A percentile compares a stretch with the other conserved stretches of the same genome.
These are phyloP conservation scores for Elmis aenea DNA, from an alignment of 2,888 invertebrate species.

Conservation along the genomic window DNA sequence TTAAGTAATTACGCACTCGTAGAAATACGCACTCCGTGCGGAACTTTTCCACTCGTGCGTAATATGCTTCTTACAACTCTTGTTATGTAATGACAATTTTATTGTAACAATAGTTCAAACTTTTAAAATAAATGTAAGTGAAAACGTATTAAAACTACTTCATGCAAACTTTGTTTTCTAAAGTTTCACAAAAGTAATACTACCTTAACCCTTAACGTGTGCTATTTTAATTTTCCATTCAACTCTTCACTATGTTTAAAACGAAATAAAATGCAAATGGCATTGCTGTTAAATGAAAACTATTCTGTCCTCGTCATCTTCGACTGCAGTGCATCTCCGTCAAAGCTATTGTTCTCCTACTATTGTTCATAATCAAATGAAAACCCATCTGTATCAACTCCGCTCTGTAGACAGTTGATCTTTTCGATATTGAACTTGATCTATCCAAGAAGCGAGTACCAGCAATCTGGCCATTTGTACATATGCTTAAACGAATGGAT, in stretches of 20 bases:
- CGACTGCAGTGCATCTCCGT: conserved; percentile 32
- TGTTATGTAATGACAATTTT: too few relatives aligned
- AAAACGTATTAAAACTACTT: not conserved
- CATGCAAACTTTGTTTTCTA: not conserved
- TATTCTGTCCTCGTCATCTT: conserved; percentile 33
- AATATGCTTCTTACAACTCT: too few relatives aligned
- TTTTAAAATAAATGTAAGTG: too few relatives aligned
- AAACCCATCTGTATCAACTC: conserved; percentile 37
- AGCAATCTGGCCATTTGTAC: conserved; percentile 13
- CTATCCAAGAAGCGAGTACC: conserved; percentile 4
- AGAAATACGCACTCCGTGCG: too few relatives aligned
- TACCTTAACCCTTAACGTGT: too few relatives aligned
- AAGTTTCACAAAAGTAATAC: too few relatives aligned
- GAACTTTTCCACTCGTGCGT: too few relatives aligned
- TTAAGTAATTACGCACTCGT: too few relatives aligned
- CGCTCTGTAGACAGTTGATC: conserved; percentile 9
- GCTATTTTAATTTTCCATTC: too few relatives aligned
- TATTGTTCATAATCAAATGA: conserved; percentile 40
- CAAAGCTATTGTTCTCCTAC: conserved; percentile 32
- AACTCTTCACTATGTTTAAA: too few relatives aligned
- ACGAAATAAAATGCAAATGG: conserved; percentile 28
- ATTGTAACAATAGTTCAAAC: too few relatives aligned
- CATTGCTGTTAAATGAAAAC: conserved; percentile 24
- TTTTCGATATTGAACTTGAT: conserved; percentile 9
- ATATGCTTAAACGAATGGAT: conserved; percentile 20